Conservation (phyloP, 2,888 invertebrate genomes). For the Hyposoter dolosus region DNA sequence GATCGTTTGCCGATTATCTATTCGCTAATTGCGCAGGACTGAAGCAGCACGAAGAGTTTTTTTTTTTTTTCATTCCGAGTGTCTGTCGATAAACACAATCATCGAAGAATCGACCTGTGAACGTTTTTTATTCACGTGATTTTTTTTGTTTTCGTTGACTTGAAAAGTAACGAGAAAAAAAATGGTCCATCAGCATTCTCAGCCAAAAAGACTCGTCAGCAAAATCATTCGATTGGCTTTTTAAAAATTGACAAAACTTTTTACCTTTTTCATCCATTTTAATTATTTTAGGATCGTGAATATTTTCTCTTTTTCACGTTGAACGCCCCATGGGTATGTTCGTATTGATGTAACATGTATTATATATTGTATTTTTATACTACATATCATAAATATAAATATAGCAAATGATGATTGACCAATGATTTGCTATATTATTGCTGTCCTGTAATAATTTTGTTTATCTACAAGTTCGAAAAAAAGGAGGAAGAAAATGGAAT, state of each 20-base stretch:
- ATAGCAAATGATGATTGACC: conserved; percentile 33
- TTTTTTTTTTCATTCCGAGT: neutral
- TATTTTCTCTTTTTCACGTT: neutral
- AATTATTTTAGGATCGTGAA: neutral
- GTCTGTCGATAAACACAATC: neutral
- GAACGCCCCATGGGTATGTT: neutral
- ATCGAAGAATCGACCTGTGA: neutral
- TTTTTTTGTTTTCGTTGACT: neutral
- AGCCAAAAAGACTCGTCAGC: neutral
- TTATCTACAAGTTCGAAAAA: conserved; percentile 53
- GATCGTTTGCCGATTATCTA: neutral
- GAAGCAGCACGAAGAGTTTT: neutral
- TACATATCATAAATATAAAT: conserved; percentile 66
- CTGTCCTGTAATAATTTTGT: conserved; percentile 30
- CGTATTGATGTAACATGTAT: conserved; percentile 54
- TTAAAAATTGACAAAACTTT: neutral
- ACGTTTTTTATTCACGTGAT: neutral
- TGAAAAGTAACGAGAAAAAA: neutral
- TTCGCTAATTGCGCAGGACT: neutral
- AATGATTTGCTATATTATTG: conserved; percentile 26
- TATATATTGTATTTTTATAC: conserved; percentile 68
- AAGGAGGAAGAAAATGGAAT: conserved; percentile 16
- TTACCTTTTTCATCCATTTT: neutral
- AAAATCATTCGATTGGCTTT: neutral
- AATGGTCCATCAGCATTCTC: neutral